phyloP scores from a whole-genome alignment of 2,888 invertebrate genomes.

The Mamestra brassicae region DNA sequence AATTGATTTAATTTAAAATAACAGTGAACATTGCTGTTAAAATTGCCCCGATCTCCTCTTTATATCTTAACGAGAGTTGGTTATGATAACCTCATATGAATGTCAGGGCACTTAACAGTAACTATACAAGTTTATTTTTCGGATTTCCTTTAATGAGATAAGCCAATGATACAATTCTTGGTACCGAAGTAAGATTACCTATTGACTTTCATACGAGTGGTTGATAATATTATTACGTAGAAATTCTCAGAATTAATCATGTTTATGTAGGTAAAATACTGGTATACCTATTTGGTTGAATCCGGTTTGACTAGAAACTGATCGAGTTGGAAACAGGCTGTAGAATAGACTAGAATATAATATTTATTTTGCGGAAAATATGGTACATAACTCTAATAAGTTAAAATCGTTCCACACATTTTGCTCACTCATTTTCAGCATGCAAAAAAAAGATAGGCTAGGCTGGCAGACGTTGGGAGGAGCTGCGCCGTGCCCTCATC shows the following conservation, averaged over 20 bases:
- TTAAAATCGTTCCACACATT: too few relatives aligned
- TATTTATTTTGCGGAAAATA: too few relatives aligned
- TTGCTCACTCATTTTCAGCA: too few relatives aligned
- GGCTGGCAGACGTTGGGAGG: too few relatives aligned
- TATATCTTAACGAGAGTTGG: background rate
- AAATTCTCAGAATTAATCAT: background rate
- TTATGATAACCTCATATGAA: constrained; percentile 36
- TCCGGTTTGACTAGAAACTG: too few relatives aligned
- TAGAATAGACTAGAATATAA: too few relatives aligned
- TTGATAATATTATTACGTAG: background rate
- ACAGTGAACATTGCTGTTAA: background rate
- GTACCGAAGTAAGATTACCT: background rate
- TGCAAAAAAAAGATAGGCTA: too few relatives aligned
- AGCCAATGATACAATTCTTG: constrained; percentile 19
- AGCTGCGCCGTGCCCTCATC: too few relatives aligned
- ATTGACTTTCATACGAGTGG: background rate
- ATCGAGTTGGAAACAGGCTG: too few relatives aligned
- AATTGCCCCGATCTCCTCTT: constrained; percentile 20
- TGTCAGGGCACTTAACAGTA: constrained; percentile 14
- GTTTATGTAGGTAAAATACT: too few relatives aligned
- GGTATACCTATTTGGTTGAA: too few relatives aligned
- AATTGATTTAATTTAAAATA: background rate
- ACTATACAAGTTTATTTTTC: background rate
- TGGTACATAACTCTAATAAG: too few relatives aligned
- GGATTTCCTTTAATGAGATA: constrained; percentile 8